Conservation (phyloP, 2,888 invertebrate species). For the Drosophila merina region DNA sequence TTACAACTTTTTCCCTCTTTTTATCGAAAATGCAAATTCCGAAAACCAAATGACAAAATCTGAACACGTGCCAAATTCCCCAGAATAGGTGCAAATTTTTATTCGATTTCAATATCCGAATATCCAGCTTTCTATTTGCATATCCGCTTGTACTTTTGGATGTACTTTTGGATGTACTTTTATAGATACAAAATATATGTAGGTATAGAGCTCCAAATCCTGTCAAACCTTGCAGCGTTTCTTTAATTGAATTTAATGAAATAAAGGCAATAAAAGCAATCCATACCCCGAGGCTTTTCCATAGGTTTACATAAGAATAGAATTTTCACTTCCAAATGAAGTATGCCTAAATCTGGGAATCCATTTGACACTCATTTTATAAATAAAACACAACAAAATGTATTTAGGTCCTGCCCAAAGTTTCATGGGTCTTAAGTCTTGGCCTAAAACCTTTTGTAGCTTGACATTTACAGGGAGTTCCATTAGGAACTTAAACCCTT, state of each 20-base stretch:
- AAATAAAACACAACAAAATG: background rate
- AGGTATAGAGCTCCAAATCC: background rate
- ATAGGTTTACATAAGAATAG: background rate
- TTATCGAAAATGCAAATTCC: conserved; percentile 2
- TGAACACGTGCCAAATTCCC: conserved; percentile 24
- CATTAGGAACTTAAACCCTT: background rate
- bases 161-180: background rate
- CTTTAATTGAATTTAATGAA: background rate
- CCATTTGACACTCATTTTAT: background rate
- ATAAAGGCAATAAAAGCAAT: background rate
- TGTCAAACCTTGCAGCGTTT: background rate
- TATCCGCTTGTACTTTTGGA: conserved; percentile 20
- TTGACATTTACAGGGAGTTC: background rate
- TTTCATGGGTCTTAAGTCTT: background rate
- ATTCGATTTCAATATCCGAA: conserved; percentile 26
- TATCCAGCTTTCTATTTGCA: conserved; percentile 21
- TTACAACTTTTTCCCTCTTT: conserved; percentile 18
- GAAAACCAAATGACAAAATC: conserved; percentile 3
- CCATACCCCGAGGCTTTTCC: background rate
- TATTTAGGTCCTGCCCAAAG: background rate
- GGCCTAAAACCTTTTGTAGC: background rate
- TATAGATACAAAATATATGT: too few relatives aligned
- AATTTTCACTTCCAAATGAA: background rate
- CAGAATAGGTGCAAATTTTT: background rate
- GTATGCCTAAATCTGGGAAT: background rate